phyloP scores from a whole-genome alignment of 2,797 vertebrate species.

The Amazona ochrocephala region DNA sequence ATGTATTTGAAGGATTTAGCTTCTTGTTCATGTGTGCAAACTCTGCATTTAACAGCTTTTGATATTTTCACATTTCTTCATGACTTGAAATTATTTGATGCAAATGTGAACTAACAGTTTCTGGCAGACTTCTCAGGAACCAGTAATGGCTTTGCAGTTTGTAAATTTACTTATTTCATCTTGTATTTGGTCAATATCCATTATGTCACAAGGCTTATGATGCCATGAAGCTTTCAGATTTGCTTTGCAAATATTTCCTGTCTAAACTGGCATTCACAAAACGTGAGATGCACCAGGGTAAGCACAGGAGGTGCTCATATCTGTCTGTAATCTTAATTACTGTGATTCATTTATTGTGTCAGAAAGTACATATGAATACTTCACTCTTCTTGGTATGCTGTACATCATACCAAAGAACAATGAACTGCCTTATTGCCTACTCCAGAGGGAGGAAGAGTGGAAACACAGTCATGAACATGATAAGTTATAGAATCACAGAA shows the following conservation, averaged over 20 bases:
- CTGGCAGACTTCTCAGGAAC: not conserved
- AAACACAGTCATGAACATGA: not conserved
- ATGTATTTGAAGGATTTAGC: constrained; percentile 12
- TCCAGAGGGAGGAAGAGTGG: not conserved
- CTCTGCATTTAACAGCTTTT: not conserved
- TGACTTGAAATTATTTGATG: not conserved
- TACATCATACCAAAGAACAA: not conserved
- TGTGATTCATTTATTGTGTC: not conserved
- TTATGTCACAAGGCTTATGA: not conserved
- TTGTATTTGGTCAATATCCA: not conserved
- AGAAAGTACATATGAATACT: not conserved
- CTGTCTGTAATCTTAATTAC: not conserved
- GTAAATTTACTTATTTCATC: not conserved
- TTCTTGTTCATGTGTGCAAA: not conserved
- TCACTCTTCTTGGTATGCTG: not conserved
- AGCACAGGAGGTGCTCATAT: not conserved
- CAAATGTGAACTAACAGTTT: not conserved
- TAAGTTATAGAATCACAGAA: not conserved
- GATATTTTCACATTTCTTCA: constrained; percentile 12
- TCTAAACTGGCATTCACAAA: not conserved
- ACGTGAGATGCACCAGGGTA: not conserved
- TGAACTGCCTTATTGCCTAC: not conserved
- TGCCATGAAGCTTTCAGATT: not conserved
- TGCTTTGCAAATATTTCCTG: not conserved
- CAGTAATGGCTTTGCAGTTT: not conserved